These are phyloP conservation scores for Malurus alboscapulatus DNA, from an alignment of 2,113 vertebrate species.

Conservation along the genomic window DNA sequence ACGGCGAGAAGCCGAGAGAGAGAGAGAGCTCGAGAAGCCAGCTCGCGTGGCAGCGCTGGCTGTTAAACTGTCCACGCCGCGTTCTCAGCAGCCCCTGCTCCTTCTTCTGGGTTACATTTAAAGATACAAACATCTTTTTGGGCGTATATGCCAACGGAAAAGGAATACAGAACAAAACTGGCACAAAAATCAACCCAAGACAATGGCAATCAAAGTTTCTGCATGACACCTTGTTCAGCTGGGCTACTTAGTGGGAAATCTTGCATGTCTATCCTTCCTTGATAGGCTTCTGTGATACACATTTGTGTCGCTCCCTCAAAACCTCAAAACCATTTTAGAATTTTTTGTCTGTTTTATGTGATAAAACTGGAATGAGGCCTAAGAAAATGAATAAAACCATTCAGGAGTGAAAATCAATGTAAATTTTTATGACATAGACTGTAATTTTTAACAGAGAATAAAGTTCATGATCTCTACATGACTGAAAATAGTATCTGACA, in stretches of 20 bases:
- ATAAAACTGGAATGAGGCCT: neutral
- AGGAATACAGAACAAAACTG: no score
- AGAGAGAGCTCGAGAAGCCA: no score
- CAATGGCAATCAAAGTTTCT: neutral
- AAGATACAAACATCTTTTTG: no score
- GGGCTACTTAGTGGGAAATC: neutral
- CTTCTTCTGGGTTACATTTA: no score
- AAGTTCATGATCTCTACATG: neutral
- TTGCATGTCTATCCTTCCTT: neutral
- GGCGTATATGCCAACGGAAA: no score
- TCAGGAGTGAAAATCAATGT: neutral
- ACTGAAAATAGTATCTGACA: neutral
- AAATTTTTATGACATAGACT: neutral
- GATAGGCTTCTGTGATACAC: neutral
- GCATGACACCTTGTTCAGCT: neutral
- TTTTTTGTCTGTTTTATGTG: neutral
- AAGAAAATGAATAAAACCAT: neutral
- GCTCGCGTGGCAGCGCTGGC: no score
- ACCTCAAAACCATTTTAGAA: neutral
- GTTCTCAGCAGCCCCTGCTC: no score
- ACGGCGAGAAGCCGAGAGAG: no score
- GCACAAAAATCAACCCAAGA: no score
- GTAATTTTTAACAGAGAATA: neutral
- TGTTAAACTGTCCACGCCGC: no score
- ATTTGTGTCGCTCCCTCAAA: neutral